phyloP scores from a whole-genome alignment of 2,797 vertebrate genomes.

The Echeneis naucrates region DNA sequence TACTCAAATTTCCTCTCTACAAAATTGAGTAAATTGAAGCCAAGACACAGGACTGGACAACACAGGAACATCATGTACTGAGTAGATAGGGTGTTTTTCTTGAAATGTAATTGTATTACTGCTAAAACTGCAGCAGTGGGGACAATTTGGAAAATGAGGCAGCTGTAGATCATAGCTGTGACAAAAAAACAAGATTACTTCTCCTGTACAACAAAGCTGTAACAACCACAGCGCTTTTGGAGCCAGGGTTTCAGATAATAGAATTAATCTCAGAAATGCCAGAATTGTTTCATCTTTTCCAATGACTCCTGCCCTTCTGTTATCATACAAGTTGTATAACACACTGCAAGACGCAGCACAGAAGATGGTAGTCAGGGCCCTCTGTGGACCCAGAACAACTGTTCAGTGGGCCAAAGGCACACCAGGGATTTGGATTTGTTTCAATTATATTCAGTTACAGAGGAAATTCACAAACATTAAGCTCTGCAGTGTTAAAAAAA shows the following conservation, averaged over 20 bases:
- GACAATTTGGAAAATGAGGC: conserved; percentile 29
- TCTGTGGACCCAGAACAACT: conserved; percentile 5
- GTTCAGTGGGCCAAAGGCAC: neutral
- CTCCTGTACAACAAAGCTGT: conserved; percentile 2
- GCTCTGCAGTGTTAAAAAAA: neutral
- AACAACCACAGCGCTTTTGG: conserved; percentile 19
- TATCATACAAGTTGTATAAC: neutral
- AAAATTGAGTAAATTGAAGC: neutral
- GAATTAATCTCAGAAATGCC: conserved; percentile 29
- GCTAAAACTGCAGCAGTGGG: conserved; percentile 30
- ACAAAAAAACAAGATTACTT: conserved; percentile 15
- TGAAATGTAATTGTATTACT: conserved; percentile 28
- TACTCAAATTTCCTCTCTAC: neutral
- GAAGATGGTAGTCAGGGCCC: neutral
- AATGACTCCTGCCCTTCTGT: conserved; percentile 16
- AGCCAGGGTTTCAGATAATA: conserved; percentile 17
- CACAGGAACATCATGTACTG: neutral
- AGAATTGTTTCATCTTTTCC: conserved; percentile 17
- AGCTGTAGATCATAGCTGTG: conserved; percentile 37
- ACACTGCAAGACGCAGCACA: conserved; percentile 1
- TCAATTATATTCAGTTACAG: no score
- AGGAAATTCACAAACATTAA: neutral
- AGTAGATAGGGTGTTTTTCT: conserved; percentile 17
- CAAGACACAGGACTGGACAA: neutral
- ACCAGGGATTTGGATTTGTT: neutral